These are phyloP conservation scores for Drosophila fungiperda DNA, from an alignment of 2,888 invertebrate genomes.

Conservation along the genomic window DNA sequence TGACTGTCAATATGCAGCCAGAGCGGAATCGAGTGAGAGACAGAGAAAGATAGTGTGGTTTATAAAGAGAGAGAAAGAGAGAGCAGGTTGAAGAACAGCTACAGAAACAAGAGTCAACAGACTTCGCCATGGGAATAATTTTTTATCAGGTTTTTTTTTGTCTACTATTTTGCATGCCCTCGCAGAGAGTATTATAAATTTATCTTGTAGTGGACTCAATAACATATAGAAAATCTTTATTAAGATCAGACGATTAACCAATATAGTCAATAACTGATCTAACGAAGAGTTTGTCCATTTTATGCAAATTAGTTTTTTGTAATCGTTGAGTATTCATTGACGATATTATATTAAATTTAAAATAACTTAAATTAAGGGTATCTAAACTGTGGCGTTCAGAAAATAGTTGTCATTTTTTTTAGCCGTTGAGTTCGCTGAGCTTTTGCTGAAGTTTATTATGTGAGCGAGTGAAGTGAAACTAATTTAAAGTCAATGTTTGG, in stretches of 20 bases:
- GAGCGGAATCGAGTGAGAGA: conserved; percentile 18
- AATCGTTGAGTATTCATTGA: not conserved
- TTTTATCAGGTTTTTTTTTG: conserved; percentile 11
- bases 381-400: not conserved
- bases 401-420: not conserved
- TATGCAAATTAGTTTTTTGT: not conserved
- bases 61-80: not conserved
- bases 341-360: too few species aligned
- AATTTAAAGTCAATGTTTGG: conserved; percentile 71
- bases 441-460: conserved; percentile 66
- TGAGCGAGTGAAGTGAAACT: conserved; percentile 67
- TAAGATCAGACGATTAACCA: not conserved
- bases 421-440: conserved; percentile 36
- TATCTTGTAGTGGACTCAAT: not conserved
- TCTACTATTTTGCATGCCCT: not conserved
- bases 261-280: not conserved
- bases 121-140: conserved; percentile 20
- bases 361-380: not conserved
- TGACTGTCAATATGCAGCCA: conserved; percentile 65
- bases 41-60: conserved; percentile 7
- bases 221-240: not conserved
- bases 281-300: not conserved
- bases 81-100: not conserved
- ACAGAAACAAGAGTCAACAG: conserved; percentile 2
- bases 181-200: not conserved